Conservation (phyloP, 2,888 invertebrate species). For the Timandra comae region DNA sequence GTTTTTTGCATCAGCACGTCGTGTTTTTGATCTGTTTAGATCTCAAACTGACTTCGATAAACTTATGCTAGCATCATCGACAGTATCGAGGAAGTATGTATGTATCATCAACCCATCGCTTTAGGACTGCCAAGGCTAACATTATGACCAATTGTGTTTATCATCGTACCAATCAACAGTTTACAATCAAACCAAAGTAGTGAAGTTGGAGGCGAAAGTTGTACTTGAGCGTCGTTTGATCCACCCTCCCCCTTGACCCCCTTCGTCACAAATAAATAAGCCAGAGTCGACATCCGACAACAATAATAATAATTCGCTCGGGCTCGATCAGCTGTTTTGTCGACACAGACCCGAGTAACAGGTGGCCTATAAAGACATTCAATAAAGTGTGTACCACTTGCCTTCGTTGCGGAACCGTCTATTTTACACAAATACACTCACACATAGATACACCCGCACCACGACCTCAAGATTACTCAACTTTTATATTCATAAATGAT, state of each 20-base stretch:
- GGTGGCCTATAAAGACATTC: constrained; percentile 78
- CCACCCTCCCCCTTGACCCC: constrained; percentile 39
- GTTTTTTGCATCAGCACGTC: too few species aligned
- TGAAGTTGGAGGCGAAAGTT: constrained; percentile 51
- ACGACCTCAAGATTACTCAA: constrained; percentile 14
- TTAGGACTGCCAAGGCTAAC: too few species aligned
- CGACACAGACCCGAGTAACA: constrained; percentile 75
- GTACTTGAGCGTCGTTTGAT: constrained; percentile 36
- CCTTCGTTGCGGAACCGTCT: constrained; percentile 65
- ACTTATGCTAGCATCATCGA: too few species aligned
- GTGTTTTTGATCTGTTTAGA: too few species aligned
- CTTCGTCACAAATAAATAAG: constrained; percentile 68
- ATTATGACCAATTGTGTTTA: too few species aligned
- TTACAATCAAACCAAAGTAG: constrained; percentile 43
- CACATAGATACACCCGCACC: constrained; percentile 35
- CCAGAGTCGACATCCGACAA: constrained; percentile 64
- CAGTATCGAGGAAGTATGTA: too few species aligned
- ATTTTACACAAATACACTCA: constrained; percentile 58
- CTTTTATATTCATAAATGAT: constrained; percentile 9
- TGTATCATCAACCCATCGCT: too few species aligned
- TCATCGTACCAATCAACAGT: too few species aligned
- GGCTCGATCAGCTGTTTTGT: constrained; percentile 72
- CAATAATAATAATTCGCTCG: constrained; percentile 71
- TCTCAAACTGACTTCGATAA: too few species aligned
- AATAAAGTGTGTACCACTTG: constrained; percentile 74